These are phyloP conservation scores for Archivesica marissinica DNA, from an alignment of 1,140 invertebrate genomes.

Conservation along the genomic window DNA sequence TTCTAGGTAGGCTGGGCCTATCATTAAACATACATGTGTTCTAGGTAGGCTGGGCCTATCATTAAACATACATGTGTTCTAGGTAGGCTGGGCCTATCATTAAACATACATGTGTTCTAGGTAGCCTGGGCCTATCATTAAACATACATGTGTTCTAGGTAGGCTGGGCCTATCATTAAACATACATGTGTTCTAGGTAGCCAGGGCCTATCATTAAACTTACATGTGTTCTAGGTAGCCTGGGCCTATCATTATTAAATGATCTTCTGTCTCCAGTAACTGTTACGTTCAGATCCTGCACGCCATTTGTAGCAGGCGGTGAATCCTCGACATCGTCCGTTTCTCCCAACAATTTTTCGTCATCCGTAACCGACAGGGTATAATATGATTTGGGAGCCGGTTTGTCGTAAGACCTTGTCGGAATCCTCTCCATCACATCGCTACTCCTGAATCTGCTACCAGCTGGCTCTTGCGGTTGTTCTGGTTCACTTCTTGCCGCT, in stretches of 20 bases:
- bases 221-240: constrained; percentile 1
- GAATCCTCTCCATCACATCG: background rate
- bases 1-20: too few species aligned
- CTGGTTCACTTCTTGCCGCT: background rate
- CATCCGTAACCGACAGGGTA: constrained; percentile 43
- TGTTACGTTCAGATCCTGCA: constrained; percentile 46
- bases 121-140: too few species aligned
- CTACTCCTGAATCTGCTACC: background rate
- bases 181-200: too few species aligned
- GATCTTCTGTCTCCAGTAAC: constrained; percentile 51
- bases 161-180: too few species aligned
- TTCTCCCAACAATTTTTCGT: constrained; percentile 40
- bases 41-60: too few species aligned
- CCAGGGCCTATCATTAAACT: too few species aligned
- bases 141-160: too few species aligned
- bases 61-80: too few species aligned
- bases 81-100: too few species aligned
- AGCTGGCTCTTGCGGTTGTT: background rate
- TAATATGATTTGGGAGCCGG: constrained; percentile 57
- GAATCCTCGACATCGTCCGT: constrained; percentile 17
- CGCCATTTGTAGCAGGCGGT: background rate
- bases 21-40: too few species aligned
- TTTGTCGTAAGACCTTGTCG: constrained; percentile 39
- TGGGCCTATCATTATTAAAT: constrained; percentile 33
- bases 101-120: too few species aligned